Base-by-base conservation (phyloP, 30 jellyfish, hydroid and myxozoan species). In the Clytia hemisphaerica region DNA sequence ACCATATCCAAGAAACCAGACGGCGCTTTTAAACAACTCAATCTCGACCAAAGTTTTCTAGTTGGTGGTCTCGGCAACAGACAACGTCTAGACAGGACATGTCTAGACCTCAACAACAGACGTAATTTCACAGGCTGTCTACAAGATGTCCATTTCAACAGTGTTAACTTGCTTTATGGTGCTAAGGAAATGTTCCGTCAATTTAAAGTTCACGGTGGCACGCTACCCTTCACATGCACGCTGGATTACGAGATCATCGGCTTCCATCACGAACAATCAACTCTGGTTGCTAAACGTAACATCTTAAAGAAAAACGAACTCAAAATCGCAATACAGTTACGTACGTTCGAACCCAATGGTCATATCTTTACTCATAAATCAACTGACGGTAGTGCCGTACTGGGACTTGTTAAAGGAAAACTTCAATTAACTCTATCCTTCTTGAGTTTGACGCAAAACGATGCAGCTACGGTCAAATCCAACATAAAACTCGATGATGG, bases 301-400 rank as follows among this genome's bases (percentile, higher is more conserved):
- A 77, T 67, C 42, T 51, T 45, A 5, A 35, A 49, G 19, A 45
- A 70, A 12, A 78, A 70, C 26, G 80, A 72, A 32, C 46, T 83
- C 36, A 45, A 22, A 35, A 29, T 89, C 7, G 72, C 90, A 28
- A 19, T 78, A 1, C 57, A 61, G 45, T 42, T 89, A 9, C 86
- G 98, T 45, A 89, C 98, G 6, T 89, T 78, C 35, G 94, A 89
- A 45, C 93, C 90, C 31, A 89, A 83, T 54, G 91, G 93, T 21
- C 76, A 75, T 24, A 61, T 89, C 18, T 86, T 93, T 1, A 65
- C 94, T 5, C 79, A 71, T 71, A 30, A 71, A 45, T 67, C 94
- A 31, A 57, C 89, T 0, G 53, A 53, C 1, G 94, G 98, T 24
- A 91, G 76, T 38, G 85, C 71, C 40, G 79, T 83, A 33, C 75